These are phyloP conservation scores for Eilema caniola DNA, from an alignment of 2,888 invertebrate genomes.

Conservation along the genomic window DNA sequence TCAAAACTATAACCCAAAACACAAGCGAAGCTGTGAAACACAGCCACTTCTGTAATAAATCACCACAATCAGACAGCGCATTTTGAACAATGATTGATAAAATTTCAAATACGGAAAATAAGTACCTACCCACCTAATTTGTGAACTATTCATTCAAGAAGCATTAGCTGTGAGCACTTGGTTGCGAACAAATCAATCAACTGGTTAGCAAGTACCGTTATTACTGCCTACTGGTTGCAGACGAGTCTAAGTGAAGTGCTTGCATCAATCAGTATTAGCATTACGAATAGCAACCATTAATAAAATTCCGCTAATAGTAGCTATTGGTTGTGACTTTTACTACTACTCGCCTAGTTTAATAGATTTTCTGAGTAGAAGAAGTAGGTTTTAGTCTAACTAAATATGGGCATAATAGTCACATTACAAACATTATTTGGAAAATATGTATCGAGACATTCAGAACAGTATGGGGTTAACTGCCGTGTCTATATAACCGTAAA, in stretches of 20 bases:
- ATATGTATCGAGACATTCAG: not conserved
- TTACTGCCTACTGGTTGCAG: conserved; percentile 11
- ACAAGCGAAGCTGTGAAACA: not conserved
- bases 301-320: conserved; percentile 33
- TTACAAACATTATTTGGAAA: not conserved
- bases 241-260: conserved; percentile 13
- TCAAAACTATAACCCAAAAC: not conserved
- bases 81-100: not conserved
- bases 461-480: not conserved
- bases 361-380: too few relatives aligned
- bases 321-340: conserved; percentile 4
- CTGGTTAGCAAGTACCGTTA: conserved; percentile 21
- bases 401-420: too few relatives aligned
- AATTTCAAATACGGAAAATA: not conserved
- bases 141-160: not conserved
- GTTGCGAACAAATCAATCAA: conserved; percentile 22
- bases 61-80: not conserved
- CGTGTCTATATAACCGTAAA: conserved; percentile 24
- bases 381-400: not conserved
- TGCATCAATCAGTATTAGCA: conserved; percentile 39
- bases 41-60: not conserved
- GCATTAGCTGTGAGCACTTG: not conserved
- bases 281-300: conserved; percentile 40
- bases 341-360: too few relatives aligned
- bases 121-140: not conserved